Percentiles rank a stretch among this genome's conserved stretches.
These are phyloP conservation scores for Deilephila porcellus DNA, from an alignment of 2,888 invertebrate species.

Conservation along the genomic window DNA sequence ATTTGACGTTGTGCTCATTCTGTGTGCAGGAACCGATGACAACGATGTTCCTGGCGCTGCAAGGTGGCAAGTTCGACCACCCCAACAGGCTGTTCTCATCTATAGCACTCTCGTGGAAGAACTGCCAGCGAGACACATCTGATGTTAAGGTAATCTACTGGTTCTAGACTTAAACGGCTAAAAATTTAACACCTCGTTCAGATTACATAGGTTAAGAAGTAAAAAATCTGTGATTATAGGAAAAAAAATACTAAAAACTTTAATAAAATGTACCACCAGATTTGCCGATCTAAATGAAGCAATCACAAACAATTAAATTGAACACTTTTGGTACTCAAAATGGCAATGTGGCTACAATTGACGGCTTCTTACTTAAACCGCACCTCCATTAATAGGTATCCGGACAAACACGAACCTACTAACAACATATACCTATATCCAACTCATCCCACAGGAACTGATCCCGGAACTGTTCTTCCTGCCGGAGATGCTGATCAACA, in stretches of 20 bases:
- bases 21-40: constrained; percentile 96
- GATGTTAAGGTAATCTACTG: constrained; percentile 93
- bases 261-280: not conserved
- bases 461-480: constrained; percentile 99
- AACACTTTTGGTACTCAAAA: no score
- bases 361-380: no score
- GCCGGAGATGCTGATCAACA: constrained; percentile 99
- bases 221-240: not conserved
- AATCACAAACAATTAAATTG: no score
- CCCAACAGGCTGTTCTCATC: constrained; percentile 98
- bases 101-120: constrained; percentile 98
- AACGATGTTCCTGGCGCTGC: constrained; percentile 98
- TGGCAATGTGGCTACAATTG: no score
- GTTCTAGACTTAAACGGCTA: not conserved
- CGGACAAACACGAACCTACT: not conserved
- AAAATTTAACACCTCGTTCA: not conserved
- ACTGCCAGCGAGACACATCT: constrained; percentile 99
- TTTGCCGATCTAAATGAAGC: no score
- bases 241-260: not conserved
- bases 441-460: constrained; percentile 88
- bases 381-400: no score
- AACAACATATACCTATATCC: not conserved
- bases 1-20: no score
- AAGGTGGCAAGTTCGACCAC: constrained; percentile 99
- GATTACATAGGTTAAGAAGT: not conserved